These are phyloP conservation scores for Anolis carolinensis DNA, from an alignment of 2,113 vertebrate species.

Conservation along the genomic window DNA sequence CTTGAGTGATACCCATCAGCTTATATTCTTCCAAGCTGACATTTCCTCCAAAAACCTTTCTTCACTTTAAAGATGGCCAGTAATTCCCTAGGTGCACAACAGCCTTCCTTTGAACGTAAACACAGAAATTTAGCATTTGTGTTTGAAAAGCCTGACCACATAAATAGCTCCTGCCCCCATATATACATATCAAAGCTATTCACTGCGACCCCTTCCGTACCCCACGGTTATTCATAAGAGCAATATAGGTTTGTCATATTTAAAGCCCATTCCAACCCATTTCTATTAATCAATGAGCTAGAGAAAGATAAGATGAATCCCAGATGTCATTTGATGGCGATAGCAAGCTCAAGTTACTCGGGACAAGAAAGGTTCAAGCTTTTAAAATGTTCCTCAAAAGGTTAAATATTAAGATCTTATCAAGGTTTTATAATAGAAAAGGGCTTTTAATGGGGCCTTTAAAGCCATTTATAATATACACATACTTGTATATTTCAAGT, in stretches of 20 bases:
- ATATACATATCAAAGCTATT: not conserved
- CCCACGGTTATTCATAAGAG: slow-evolving; percentile 65
- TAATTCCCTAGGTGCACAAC: slow-evolving; percentile 36
- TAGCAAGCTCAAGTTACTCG: slow-evolving; percentile 66
- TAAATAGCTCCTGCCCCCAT: slow-evolving; percentile 27
- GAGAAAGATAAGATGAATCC: slow-evolving; percentile 75
- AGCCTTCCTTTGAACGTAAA: slow-evolving; percentile 42
- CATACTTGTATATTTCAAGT: slow-evolving; percentile 42
- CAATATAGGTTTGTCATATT: slow-evolving; percentile 61
- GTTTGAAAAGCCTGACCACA: slow-evolving; percentile 31
- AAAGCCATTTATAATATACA: slow-evolving; percentile 61
- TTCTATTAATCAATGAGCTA: slow-evolving; percentile 69
- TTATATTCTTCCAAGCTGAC: not conserved
- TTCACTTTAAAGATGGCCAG: slow-evolving; percentile 33
- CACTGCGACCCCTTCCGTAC: slow-evolving; percentile 57
- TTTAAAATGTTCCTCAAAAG: slow-evolving; percentile 63
- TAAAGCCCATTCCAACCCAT: slow-evolving; percentile 70
- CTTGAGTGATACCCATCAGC: not conserved
- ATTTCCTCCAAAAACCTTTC: not conserved
- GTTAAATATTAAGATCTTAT: slow-evolving; percentile 62
- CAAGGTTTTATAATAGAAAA: slow-evolving; percentile 55
- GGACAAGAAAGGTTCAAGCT: slow-evolving; percentile 62
- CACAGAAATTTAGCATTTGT: slow-evolving; percentile 36
- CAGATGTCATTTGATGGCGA: slow-evolving; percentile 71
- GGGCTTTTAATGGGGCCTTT: slow-evolving; percentile 46